Evolutionary conservation across 1,140 invertebrate species (phyloP).

Genomic region (Heliconius himera): DNA sequence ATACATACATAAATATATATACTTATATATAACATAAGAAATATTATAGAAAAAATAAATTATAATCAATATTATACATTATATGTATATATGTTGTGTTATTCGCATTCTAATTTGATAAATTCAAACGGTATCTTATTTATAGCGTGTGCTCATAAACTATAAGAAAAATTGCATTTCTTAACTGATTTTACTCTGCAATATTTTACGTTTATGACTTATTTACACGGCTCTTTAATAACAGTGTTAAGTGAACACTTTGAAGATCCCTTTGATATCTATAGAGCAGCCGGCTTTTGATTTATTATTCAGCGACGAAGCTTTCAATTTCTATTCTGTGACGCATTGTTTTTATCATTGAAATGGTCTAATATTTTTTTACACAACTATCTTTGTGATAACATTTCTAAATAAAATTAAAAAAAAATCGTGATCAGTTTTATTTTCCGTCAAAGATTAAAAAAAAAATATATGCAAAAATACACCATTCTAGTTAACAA

Average conservation of each 20-base stretch:
- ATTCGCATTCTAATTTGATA: not conserved
- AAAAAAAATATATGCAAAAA: conserved; percentile 50
- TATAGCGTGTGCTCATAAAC: not conserved
- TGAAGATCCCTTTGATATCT: conserved; percentile 67
- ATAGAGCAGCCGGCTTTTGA: conserved; percentile 55
- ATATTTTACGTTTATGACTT: conserved; percentile 47
- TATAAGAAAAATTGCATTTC: conserved; percentile 16
- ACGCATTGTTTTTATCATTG: conserved; percentile 42
- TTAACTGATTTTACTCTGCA: conserved; percentile 25
- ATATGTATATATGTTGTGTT: not conserved
- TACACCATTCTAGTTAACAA: conserved; percentile 11
- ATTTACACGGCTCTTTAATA: conserved; percentile 61
- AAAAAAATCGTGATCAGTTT: not conserved
- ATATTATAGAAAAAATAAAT: not conserved
- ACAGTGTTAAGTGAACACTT: conserved; percentile 65
- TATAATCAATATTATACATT: not conserved
- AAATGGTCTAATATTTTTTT: not conserved
- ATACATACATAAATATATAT: conserved; percentile 20
- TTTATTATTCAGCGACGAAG: conserved; percentile 68
- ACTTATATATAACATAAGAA: not conserved
- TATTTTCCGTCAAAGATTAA: not conserved
- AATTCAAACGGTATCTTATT: not conserved
- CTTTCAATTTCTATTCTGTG: conserved; percentile 45
- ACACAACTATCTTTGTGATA: not conserved
- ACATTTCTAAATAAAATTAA: not conserved